These are phyloP conservation scores for Drosophila gaucha DNA, from an alignment of 2,888 invertebrate species.

Conservation along the genomic window DNA sequence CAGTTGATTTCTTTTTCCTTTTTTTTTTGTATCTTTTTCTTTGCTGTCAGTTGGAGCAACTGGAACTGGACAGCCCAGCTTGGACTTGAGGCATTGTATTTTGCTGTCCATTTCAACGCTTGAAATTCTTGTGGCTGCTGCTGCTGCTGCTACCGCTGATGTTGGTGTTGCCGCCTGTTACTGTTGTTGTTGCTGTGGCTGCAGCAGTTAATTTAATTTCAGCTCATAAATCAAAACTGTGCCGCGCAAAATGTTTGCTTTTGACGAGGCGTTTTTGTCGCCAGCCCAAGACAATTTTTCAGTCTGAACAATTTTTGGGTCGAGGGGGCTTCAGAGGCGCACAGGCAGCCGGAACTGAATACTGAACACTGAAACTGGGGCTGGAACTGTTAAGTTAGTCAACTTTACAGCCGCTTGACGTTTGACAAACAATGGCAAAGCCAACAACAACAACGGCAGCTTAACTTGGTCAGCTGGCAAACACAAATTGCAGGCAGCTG, in stretches of 20 bases:
- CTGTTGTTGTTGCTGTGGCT: constrained; percentile 44
- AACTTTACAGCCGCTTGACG: constrained; percentile 68
- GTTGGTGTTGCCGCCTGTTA: constrained; percentile 17
- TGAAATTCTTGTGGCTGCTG: constrained; percentile 67
- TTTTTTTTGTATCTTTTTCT: constrained; percentile 12
- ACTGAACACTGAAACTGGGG: constrained; percentile 24
- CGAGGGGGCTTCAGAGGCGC: constrained; percentile 8
- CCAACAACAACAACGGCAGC: constrained; percentile 27
- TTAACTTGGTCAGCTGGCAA: constrained; percentile 46
- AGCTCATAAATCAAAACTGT: constrained; percentile 81
- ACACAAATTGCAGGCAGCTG: constrained; percentile 53
- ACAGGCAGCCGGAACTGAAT: constrained; percentile 46
- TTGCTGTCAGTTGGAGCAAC: constrained; percentile 47
- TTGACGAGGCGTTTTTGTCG: constrained; percentile 75
- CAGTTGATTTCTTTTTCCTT: constrained; percentile 45
- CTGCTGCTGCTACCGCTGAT: constrained; percentile 36
- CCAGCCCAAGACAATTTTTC: constrained; percentile 59
- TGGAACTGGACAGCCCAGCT: constrained; percentile 58
- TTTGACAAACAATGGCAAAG: constrained; percentile 72
- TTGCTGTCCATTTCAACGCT: constrained; percentile 72
- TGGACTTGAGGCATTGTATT: constrained; percentile 57
- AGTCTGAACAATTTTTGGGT: constrained; percentile 15
- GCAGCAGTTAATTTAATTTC: constrained; percentile 80
- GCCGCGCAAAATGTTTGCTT: constrained; percentile 79
- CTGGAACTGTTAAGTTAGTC: constrained; percentile 63